These are phyloP conservation scores for Lonchura striata DNA, from an alignment of 2,113 vertebrate genomes.

Conservation along the genomic window DNA sequence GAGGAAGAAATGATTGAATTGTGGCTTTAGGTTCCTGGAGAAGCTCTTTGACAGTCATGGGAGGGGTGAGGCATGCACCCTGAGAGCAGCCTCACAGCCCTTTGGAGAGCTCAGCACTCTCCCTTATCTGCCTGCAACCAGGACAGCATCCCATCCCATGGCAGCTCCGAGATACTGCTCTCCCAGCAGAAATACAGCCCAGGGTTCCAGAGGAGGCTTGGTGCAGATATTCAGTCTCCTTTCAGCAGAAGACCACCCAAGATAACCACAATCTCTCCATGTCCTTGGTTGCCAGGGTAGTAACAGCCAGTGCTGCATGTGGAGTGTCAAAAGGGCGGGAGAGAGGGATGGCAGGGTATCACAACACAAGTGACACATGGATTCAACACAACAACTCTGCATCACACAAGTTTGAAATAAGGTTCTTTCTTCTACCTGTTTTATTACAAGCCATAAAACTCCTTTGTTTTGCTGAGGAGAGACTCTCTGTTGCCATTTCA, in stretches of 20 bases:
- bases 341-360: neutral
- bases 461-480: neutral
- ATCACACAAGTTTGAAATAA: neutral
- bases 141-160: neutral
- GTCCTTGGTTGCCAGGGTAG: neutral
- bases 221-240: neutral
- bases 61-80: neutral
- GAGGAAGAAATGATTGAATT: neutral
- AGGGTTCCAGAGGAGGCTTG: neutral
- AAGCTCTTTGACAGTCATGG: neutral
- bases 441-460: neutral
- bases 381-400: neutral
- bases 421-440: neutral
- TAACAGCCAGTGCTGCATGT: neutral
- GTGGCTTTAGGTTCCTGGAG: neutral
- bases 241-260: neutral
- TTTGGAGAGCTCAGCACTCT: neutral
- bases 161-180: neutral
- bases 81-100: neutral
- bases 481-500: constrained; percentile 16
- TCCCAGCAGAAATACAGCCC: neutral
- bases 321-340: neutral
- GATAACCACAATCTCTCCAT: neutral
- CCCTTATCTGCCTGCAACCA: neutral
- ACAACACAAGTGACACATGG: neutral